Base-by-base conservation (phyloP, 1,140 invertebrate species). In the Drosophila virilis region DNA sequence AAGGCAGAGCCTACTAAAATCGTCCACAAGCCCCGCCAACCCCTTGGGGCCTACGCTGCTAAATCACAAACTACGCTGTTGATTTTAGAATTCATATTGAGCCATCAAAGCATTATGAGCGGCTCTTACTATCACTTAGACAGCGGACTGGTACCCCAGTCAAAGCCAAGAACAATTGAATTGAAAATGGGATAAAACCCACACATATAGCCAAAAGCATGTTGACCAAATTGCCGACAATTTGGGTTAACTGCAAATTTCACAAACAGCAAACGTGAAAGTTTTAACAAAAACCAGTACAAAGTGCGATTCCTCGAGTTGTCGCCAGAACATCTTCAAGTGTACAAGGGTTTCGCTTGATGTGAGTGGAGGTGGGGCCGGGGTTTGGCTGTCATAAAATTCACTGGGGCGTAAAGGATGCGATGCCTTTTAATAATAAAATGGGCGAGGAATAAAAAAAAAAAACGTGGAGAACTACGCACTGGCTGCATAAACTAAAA, bases 211-310 rank as follows among this genome's bases (percentile, higher is more conserved):
- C 40, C 51, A 58, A 52, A 64, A 62, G 74, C 83, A 82, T 79
- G 79, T 89, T 88, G 84, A 77, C 84, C 80, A 89, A 84, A 89
- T 84, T 72, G 84, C 80, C 84, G 84, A 89, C 84, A 80, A 89
- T 89, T 89, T 89, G 80, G 84, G 84, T 89, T 89, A 84, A 85
- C 80, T 89, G 79, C 83, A 86, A 86, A 86, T 71, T 89, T 86
- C 67, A 77, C 64, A 77, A 80, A 79, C 42, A 55, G 77, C 67
- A 86, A 84, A 89, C 84, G 84, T 89, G 84, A 80, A 89, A 89
- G 84, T 89, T 90, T 89, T 89, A 77, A 84, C 84, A 89, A 80
- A 80, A 77, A 77, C 66, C 54, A 82, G 74, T 68, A 80, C 74
- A 85, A 80, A 68, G 37, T 69, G 72, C 50, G 59, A 52, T 52